A percentile compares a stretch with the other conserved stretches of the same genome.
phyloP scores from a whole-genome alignment of 2,113 vertebrate species.

The Melanerpes aurifrons region DNA sequence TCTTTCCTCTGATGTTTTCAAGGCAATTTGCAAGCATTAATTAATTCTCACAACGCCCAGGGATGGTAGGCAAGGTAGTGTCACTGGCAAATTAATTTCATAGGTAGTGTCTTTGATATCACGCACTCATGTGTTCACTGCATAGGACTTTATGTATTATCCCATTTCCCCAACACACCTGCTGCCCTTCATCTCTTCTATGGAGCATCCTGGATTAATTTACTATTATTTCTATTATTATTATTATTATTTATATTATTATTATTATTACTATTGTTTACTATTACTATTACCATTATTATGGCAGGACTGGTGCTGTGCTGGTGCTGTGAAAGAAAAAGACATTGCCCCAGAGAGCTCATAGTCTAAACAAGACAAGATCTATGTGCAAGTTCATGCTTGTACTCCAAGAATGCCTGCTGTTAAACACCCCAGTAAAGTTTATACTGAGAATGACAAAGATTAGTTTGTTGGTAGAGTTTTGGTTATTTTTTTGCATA shows the following conservation, averaged over 20 bases:
- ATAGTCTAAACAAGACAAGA: not conserved
- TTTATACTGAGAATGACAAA: constrained; percentile 16
- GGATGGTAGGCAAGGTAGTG: constrained; percentile 56
- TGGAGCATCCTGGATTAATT: not conserved
- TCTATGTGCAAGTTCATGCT: not conserved
- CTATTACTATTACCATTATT: constrained; percentile 5
- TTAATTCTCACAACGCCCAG: constrained; percentile 64
- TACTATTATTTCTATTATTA: constrained; percentile 27
- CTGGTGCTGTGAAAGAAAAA: constrained; percentile 17
- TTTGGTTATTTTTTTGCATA: not conserved
- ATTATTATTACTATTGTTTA: not conserved
- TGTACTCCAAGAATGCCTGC: constrained; percentile 21
- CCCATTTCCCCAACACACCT: constrained; percentile 42
- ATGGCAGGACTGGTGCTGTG: not conserved
- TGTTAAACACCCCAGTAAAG: constrained; percentile 1
- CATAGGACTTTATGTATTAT: not conserved
- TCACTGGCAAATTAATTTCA: constrained; percentile 55
- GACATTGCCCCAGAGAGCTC: constrained; percentile 43
- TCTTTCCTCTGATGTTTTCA: constrained; percentile 66
- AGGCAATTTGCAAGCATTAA: constrained; percentile 64
- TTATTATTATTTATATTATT: constrained; percentile 27
- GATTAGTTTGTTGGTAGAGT: not conserved
- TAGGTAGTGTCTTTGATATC: constrained; percentile 57
- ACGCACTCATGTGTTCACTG: not conserved
- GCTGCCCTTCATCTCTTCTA: constrained; percentile 57